Percentiles rank a stretch among this genome's conserved stretches.
Conservation (phyloP, 2,888 invertebrate species). For the Catocala fraxini region DNA sequence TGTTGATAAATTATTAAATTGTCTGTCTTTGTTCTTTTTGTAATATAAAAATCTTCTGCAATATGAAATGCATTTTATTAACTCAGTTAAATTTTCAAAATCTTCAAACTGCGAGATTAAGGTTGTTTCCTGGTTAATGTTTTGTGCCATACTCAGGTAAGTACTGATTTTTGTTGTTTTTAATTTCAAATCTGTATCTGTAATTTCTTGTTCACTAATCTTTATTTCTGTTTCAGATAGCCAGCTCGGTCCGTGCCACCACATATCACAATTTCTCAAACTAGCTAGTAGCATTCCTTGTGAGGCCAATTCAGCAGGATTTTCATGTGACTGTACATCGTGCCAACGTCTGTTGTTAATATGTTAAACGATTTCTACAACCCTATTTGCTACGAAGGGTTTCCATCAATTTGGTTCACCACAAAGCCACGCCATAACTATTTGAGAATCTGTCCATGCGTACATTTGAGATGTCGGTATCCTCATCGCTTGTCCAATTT, state of each 20-base stretch:
- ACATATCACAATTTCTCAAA: background rate
- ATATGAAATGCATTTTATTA: conserved; percentile 4
- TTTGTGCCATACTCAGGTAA: background rate
- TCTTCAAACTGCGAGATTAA: conserved; percentile 5
- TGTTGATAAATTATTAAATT: background rate
- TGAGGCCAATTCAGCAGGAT: conserved; percentile 6
- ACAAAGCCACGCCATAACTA: conserved; percentile 46
- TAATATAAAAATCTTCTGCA: conserved; percentile 13
- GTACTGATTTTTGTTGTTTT: background rate
- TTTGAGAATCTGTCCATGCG: conserved; percentile 40
- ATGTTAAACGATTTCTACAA: conserved; percentile 19
- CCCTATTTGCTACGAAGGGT: conserved; percentile 45
- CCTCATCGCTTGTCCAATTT: conserved; percentile 13
- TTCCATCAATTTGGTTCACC: conserved; percentile 18
- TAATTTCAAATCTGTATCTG: background rate
- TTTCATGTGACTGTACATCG: background rate
- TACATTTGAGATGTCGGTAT: conserved; percentile 21
- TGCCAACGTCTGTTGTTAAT: conserved; percentile 7
- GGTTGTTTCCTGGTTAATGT: background rate
- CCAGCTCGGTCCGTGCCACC: conserved; percentile 1
- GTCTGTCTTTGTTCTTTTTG: background rate
- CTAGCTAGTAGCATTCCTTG: background rate
- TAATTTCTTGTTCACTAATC: too few relatives aligned
- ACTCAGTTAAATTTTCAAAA: conserved; percentile 1
- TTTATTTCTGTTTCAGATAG: background rate